A percentile compares a stretch with the other conserved stretches of the same genome.
phyloP scores from a whole-genome alignment of 2,888 invertebrate genomes.

The Lasioglossum marginatum region DNA sequence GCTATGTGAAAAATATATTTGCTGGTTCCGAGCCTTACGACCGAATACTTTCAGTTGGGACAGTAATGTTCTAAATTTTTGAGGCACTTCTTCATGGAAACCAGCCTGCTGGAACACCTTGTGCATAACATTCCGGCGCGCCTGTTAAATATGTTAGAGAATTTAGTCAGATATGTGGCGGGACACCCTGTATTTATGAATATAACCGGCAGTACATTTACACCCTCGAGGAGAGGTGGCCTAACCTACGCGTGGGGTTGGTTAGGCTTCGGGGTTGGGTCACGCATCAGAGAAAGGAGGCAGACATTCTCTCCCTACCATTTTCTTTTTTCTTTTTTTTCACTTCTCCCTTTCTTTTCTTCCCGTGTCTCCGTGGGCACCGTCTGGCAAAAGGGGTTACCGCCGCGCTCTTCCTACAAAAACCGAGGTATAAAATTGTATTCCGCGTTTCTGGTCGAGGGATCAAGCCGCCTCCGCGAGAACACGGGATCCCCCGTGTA shows the following conservation, averaged over 20 bases:
- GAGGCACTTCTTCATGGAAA: background rate
- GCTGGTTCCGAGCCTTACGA: background rate
- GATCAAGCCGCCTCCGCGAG: constrained; percentile 62
- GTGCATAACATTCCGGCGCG: background rate
- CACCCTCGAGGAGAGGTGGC: constrained; percentile 50
- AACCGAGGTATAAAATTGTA: constrained; percentile 72
- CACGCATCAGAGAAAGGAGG: constrained; percentile 50
- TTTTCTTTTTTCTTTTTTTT: background rate
- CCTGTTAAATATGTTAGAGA: background rate
- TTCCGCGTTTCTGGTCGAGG: constrained; percentile 60
- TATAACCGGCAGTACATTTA: constrained; percentile 62
- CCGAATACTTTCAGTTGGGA: background rate
- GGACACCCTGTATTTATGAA: constrained; percentile 52
- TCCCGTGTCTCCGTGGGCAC: background rate
- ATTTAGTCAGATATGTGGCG: background rate
- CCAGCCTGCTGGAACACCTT: background rate
- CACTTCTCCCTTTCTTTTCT: constrained; percentile 20
- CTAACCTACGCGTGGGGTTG: constrained; percentile 43
- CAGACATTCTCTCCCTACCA: constrained; percentile 21
- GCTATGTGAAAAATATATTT: background rate
- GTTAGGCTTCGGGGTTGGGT: constrained; percentile 45
- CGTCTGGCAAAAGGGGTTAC: constrained; percentile 19
- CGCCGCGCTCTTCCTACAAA: constrained; percentile 44
- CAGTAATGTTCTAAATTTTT: background rate
- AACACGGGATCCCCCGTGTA: constrained; percentile 64